Conservation (phyloP, 2,113 vertebrate genomes). For the Zosterops lateralis region DNA sequence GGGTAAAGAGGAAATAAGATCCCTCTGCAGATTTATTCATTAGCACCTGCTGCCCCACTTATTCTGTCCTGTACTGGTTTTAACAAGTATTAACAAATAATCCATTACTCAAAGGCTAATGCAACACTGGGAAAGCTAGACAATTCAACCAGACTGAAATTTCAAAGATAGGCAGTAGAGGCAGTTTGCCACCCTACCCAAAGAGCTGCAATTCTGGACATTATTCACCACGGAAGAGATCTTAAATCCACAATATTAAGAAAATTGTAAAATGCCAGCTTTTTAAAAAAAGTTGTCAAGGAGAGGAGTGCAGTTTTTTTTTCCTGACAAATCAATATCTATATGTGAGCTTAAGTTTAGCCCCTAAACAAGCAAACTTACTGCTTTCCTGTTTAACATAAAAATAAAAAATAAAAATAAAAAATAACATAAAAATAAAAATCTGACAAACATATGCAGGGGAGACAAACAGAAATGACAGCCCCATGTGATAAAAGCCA, state of each 20-base stretch:
- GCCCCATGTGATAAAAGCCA: neutral
- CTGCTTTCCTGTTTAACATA: neutral
- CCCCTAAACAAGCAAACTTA: neutral
- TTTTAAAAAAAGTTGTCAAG: neutral
- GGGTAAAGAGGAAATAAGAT: neutral
- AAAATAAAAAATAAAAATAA: neutral
- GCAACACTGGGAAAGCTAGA: neutral
- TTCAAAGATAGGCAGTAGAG: neutral
- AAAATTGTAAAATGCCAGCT: neutral
- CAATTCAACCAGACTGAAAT: neutral
- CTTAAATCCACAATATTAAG: neutral
- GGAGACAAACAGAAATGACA: neutral
- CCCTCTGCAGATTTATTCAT: neutral
- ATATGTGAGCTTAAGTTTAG: neutral
- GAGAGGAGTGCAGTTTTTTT: neutral
- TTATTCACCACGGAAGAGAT: neutral
- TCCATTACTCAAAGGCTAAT: neutral
- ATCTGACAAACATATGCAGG: neutral
- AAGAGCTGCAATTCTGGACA: neutral
- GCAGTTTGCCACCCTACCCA: neutral
- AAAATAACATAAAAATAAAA: neutral
- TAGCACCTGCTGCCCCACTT: neutral
- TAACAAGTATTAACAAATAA: neutral
- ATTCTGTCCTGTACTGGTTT: neutral
- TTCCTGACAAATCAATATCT: neutral